These are phyloP conservation scores for Aspidiotus rigidus DNA, from an alignment of 2,888 invertebrate species.

Conservation along the genomic window DNA sequence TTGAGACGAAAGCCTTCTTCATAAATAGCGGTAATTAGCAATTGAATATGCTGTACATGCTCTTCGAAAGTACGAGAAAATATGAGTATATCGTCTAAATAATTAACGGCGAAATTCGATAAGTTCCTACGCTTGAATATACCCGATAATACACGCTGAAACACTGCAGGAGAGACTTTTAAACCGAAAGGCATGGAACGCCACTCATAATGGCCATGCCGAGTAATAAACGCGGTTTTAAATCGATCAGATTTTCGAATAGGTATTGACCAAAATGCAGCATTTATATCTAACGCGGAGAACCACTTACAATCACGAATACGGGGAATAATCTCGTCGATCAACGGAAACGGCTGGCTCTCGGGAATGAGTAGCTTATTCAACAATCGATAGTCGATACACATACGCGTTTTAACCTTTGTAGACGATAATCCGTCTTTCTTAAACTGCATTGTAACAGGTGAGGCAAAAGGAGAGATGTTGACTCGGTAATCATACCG, in stretches of 20 bases:
- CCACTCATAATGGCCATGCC: slow-evolving; percentile 20
- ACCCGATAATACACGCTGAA: not conserved
- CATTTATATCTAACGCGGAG: slow-evolving; percentile 41
- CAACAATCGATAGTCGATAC: slow-evolving; percentile 23
- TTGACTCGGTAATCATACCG: slow-evolving; percentile 23
- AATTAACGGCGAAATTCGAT: not conserved
- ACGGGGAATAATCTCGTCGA: slow-evolving; percentile 6
- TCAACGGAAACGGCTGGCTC: slow-evolving; percentile 22
- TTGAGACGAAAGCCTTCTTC: not conserved
- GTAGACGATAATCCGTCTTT: slow-evolving; percentile 11
- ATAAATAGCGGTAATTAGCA: not conserved
- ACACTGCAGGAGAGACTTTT: slow-evolving; percentile 9
- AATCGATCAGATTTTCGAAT: slow-evolving; percentile 9
- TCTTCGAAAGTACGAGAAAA: not conserved
- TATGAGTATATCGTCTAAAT: not conserved
- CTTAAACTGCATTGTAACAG: slow-evolving; percentile 19
- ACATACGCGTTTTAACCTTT: slow-evolving; percentile 15
- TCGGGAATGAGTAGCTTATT: slow-evolving; percentile 19
- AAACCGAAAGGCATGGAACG: slow-evolving; percentile 22
- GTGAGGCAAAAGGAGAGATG: slow-evolving; percentile 27
- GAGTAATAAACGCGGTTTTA: slow-evolving; percentile 28
- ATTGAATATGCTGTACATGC: not conserved
- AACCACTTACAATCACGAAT: slow-evolving; percentile 41
- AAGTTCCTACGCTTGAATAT: not conserved
- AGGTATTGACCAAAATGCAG: slow-evolving; percentile 42